Base-by-base conservation (phyloP, 1,140 invertebrate genomes). In the Phymastichus coffea region DNA sequence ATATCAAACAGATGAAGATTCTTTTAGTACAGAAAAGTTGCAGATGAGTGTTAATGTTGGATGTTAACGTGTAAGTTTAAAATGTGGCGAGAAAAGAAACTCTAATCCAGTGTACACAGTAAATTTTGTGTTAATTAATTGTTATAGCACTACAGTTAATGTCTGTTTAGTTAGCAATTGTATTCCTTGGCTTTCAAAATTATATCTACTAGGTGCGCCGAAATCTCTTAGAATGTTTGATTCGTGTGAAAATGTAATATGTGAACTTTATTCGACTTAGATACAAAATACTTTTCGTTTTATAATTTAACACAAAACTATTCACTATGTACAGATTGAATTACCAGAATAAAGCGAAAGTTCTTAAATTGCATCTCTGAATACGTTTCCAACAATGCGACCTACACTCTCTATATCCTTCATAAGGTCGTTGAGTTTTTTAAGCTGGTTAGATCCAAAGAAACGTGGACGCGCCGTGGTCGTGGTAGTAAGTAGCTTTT, bases 371-470 rank as follows among this genome's bases (percentile, higher is more conserved):
- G 33, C 38, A 12, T 59, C 48, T n/a, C 14, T 9, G 25, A 52
- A 33, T 12, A 37, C 22, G 22, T 28, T 51, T 4, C 30, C 56
- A 15, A 58, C 25, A 30, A 58, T 10, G 23, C 40, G 48, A 59
- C 57, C 57, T 44, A 59, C 48, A 28, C 7, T 33, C 20, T 59
- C 48, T 6, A 59, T 59, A 2, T 49, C 26, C 40, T 59, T 59
- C 20, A 59, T 48, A n/a, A 59, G 9, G 22, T 59, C 37, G 10
- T 59, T 52, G 9, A 59, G 12, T 22, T 52, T 59, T 14, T 28
- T 44, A 8, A 59, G 38, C 1, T n/a, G 35, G 0, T 19, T 19
- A 0, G 37, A 23, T 20, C 37, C 26, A 6, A 59, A 52, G 3
- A 59, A 3, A 6, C 28, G 6, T 12, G 28, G 28, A 12, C 28